A percentile compares a stretch with the other conserved stretches of the same genome.
phyloP scores from a whole-genome alignment of 2,797 vertebrate genomes.

The Sarcoramphus papa region DNA sequence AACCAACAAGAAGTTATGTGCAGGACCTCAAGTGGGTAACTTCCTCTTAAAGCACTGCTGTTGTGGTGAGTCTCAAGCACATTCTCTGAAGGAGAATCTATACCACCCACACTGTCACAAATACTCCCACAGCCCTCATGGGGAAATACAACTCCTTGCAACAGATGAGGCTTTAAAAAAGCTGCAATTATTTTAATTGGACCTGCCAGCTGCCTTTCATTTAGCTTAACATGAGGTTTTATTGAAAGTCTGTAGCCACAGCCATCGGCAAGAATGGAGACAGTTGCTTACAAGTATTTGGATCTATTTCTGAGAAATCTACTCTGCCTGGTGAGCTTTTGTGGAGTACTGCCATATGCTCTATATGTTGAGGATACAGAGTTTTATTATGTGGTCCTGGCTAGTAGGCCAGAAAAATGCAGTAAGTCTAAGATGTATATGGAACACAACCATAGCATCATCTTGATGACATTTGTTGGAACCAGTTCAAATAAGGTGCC shows the following conservation, averaged over 20 bases:
- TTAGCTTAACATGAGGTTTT: not conserved
- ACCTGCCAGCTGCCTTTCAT: conserved; percentile 10
- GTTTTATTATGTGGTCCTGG: not conserved
- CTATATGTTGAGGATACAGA: not conserved
- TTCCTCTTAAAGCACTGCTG: not conserved
- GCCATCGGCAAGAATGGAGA: not conserved
- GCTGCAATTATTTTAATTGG: conserved; percentile 6
- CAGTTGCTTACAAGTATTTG: not conserved
- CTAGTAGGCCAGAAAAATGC: not conserved
- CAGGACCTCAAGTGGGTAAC: not conserved
- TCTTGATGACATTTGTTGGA: not conserved
- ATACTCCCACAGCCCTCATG: not conserved
- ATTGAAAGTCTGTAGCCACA: not conserved
- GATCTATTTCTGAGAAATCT: not conserved
- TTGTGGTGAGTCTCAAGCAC: not conserved
- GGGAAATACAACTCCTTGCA: not conserved
- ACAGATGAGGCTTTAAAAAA: not conserved
- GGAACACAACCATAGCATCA: not conserved
- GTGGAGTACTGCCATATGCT: not conserved
- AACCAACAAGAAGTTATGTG: not conserved
- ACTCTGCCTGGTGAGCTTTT: not conserved
- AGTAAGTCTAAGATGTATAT: not conserved
- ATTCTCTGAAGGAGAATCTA: not conserved
- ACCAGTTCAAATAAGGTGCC: not conserved
- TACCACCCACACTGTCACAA: not conserved